Evolutionary conservation across 2,888 invertebrate genomes (phyloP), one percentile per base, ranked within the genome.

Genomic region (Monoplex corrugatus): DNA sequence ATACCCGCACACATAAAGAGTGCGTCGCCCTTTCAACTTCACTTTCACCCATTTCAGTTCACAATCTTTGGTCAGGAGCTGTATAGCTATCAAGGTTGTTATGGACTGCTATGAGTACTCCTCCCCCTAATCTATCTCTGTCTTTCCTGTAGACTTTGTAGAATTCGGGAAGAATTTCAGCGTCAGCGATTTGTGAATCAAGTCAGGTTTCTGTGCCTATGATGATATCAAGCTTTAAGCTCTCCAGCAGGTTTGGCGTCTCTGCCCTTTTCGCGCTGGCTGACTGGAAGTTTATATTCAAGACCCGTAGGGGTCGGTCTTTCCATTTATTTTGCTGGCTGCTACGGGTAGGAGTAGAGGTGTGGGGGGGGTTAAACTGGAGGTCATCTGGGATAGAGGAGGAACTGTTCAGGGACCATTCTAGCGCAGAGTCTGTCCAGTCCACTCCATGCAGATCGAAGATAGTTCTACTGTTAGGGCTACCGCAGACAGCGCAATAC

Each of bases 121-220:
- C 78, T 23, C 43, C 40, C 35, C 78, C 75, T n/a, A 40, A 40
- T 40, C 78, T 78, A 13, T 40, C 43, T 78, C 78, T 78, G 78
- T 10, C 78, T 78, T 13, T 19, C 23, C 78, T 10, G 78, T 78
- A 78, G 38, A 84, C 78, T 32, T 35, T 45, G 50, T 84, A 84
- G 32, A 40, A 84, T 45, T 84, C 84, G n/a, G 84, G 84, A 23
- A 84, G 23, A 84, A 84, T 84, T 40, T 84, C 84, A n/a, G 84
- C 84, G 13, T 38, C 40, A 23, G 84, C 45, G 3, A 84, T 35
- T 32, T 38, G 13, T 28, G 84, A 40, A 35, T 45, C 84, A 19
- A 84, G 84, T 16, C 84, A 84, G 23, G 45, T 80, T 40, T 80
- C 78, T 80, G 78, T 80, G 19, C 40, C 78, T 80, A 80, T 23